These are phyloP conservation scores for Tetrax tetrax DNA, from an alignment of 2,113 vertebrate genomes.

Conservation along the genomic window DNA sequence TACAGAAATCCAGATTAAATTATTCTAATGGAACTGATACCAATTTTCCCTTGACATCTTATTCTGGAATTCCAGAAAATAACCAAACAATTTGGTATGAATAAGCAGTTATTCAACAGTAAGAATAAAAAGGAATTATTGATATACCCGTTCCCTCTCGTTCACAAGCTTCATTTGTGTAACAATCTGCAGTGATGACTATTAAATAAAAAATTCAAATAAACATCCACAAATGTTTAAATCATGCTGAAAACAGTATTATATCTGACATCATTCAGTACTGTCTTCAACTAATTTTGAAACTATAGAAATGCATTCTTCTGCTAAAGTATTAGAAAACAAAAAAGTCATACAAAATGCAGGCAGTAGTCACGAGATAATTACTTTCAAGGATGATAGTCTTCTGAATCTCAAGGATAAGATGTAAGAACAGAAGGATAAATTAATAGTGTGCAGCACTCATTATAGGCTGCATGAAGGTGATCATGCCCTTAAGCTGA, in stretches of 20 bases:
- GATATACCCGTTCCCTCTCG: background rate
- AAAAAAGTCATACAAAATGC: background rate
- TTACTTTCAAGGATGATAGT: background rate
- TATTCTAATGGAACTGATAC: background rate
- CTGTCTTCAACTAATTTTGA: background rate
- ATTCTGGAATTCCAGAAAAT: background rate
- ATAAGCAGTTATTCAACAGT: background rate
- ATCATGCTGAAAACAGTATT: background rate
- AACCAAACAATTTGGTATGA: background rate
- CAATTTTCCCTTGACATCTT: background rate
- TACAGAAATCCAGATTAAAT: background rate
- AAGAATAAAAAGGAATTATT: background rate
- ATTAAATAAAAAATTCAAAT: background rate
- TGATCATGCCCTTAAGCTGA: background rate
- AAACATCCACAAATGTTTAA: background rate
- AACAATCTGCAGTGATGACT: background rate
- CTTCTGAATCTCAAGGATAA: background rate
- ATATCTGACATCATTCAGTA: background rate
- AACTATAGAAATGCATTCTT: background rate
- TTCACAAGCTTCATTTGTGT: background rate
- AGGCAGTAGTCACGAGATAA: background rate
- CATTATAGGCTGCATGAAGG: background rate
- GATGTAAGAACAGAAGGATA: background rate
- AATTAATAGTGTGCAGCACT: background rate
- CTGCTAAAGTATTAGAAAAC: background rate